A percentile compares a stretch with the other conserved stretches of the same genome.
These are phyloP conservation scores for Mythimna albipuncta DNA, from an alignment of 2,888 invertebrate genomes.

Conservation along the genomic window DNA sequence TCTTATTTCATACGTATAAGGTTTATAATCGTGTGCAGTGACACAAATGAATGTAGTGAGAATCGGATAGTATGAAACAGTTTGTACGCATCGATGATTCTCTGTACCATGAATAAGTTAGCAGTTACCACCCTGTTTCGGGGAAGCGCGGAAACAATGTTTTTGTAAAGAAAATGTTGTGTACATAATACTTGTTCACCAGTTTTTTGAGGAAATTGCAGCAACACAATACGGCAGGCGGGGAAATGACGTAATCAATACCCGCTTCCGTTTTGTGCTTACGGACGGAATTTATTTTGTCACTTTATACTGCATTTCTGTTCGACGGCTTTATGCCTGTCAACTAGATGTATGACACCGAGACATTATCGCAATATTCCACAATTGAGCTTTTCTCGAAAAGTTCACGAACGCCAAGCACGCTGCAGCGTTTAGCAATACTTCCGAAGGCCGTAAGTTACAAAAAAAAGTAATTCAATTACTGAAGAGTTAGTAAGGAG, in stretches of 20 bases:
- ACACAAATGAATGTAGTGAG: slow-evolving; percentile 43
- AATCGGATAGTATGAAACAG: slow-evolving; percentile 72
- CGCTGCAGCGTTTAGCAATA: slow-evolving; percentile 37
- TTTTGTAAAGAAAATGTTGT: slow-evolving; percentile 66
- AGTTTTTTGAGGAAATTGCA: slow-evolving; percentile 62
- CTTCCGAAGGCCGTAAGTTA: slow-evolving; percentile 40
- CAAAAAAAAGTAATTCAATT: slow-evolving; percentile 72
- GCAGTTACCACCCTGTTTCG: slow-evolving; percentile 67
- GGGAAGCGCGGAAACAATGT: slow-evolving; percentile 64
- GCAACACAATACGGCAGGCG: slow-evolving; percentile 57
- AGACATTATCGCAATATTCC: background rate
- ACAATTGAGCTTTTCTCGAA: background rate
- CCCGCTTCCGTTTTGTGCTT: slow-evolving; percentile 44
- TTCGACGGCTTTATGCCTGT: slow-evolving; percentile 15
- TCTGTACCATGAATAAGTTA: slow-evolving; percentile 75
- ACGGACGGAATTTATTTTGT: slow-evolving; percentile 40
- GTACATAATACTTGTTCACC: slow-evolving; percentile 57
- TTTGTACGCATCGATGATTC: slow-evolving; percentile 74
- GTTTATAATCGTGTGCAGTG: slow-evolving; percentile 52
- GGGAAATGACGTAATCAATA: slow-evolving; percentile 66
- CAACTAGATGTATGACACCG: background rate
- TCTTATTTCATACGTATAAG: slow-evolving; percentile 52
- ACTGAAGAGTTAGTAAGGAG: slow-evolving; percentile 65
- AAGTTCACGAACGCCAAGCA: slow-evolving; percentile 1
- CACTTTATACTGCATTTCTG: slow-evolving; percentile 47